Base-by-base conservation (phyloP, 1,140 invertebrate species). In the Rhysida immarginata region DNA sequence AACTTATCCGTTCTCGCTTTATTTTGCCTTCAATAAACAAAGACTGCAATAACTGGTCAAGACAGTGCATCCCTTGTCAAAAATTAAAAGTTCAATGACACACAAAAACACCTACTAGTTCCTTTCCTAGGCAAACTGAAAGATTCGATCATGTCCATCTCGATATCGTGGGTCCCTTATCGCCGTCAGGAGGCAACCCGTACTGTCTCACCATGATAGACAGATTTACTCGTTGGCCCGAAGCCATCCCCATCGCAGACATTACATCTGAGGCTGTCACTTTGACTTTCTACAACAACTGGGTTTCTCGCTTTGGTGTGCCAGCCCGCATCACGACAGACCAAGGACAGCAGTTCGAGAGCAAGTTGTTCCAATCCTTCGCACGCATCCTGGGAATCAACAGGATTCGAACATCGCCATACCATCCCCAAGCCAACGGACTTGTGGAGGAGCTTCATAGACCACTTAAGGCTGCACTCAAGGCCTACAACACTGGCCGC, bases 271-370 rank as follows among this genome's bases (percentile, higher is more conserved):
- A 5, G 16, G 16, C 29, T 8, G 29, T 61, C 62, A 11, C 61
- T 2, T 16, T 56, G 23, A 60, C 62, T 5, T 59, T 74, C 14
- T 55, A 59, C 20, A 5, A 54, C 1, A 45, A 43, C 2, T 71
- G 67, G 66, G 63, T 73, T 18, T 44, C 61, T 1, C 59, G 67
- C 8, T 75, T 67, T 58, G 71, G 73, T 1, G 41, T 53, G 21
- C 65, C 62, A 2, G 26, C 23, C 29, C 8, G 2, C 16, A 65
- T 75, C 13, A 73, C 67, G 0, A 71, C 68, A 0, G 71, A 76
- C 56, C 65, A 65, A 51, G 71, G 70, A 1, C 21, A 57, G 0
- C 69, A 71, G 56, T 75, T 74, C 46, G 62, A 49, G 20, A 69
- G 52, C 63, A 60, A 25, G 13, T 24, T 52, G 2, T 59, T 64